A percentile compares a stretch with the other conserved stretches of the same genome.
phyloP scores from a whole-genome alignment of 2,797 vertebrate genomes.

The Buceros bicornis region DNA sequence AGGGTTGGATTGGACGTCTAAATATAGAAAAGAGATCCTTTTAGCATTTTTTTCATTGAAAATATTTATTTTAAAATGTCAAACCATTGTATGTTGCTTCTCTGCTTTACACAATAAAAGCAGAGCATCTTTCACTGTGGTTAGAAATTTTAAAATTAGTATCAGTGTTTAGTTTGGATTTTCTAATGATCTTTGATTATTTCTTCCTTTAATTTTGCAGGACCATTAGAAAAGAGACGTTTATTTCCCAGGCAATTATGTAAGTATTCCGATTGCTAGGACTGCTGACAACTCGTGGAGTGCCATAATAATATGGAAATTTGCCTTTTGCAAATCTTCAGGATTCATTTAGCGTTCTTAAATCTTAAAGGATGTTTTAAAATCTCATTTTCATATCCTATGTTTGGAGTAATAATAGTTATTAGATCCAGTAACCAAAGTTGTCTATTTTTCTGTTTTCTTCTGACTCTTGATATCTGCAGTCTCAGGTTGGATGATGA shows the following conservation, averaged over 20 bases:
- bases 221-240: slow-evolving; percentile 68
- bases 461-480: not conserved
- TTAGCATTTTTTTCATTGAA: slow-evolving; percentile 69
- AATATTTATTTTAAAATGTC: slow-evolving; percentile 79
- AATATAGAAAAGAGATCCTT: slow-evolving; percentile 76
- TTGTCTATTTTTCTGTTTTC: not conserved
- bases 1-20: slow-evolving; percentile 71
- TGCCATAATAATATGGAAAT: slow-evolving; percentile 59
- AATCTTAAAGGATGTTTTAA: slow-evolving; percentile 51
- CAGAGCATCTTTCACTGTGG: slow-evolving; percentile 61
- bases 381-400: not conserved
- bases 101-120: slow-evolving; percentile 61
- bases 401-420: not conserved
- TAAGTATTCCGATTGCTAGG: slow-evolving; percentile 56
- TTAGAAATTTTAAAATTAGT: slow-evolving; percentile 74
- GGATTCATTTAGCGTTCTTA: slow-evolving; percentile 33
- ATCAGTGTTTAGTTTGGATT: slow-evolving; percentile 71
- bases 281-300: slow-evolving; percentile 60
- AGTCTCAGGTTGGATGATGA: not conserved
- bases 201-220: slow-evolving; percentile 75
- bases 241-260: slow-evolving; percentile 65
- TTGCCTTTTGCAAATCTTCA: slow-evolving; percentile 14
- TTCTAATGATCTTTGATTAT: slow-evolving; percentile 78
- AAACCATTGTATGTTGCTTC: slow-evolving; percentile 73
- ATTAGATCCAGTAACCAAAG: not conserved